Percentiles rank a stretch among this genome's conserved stretches.
phyloP scores from a whole-genome alignment of 2,888 invertebrate species.

The Drosophila melanosoma region DNA sequence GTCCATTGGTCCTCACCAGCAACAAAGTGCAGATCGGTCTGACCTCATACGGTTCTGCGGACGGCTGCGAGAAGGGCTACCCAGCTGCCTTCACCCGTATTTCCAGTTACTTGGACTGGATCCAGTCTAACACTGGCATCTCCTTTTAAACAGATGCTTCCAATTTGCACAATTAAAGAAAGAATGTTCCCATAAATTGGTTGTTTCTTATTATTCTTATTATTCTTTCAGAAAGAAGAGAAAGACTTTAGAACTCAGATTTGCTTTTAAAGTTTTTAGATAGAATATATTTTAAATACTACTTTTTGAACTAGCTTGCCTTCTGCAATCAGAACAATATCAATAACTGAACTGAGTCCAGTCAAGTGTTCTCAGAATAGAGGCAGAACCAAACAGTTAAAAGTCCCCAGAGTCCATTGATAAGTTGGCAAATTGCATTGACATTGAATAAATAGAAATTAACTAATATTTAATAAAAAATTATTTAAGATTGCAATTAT shows the following conservation, averaged over 20 bases:
- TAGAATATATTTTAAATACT: not conserved
- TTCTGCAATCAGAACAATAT: not conserved
- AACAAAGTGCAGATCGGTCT: slow-evolving; percentile 66
- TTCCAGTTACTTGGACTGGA: slow-evolving; percentile 73
- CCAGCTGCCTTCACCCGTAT: slow-evolving; percentile 78
- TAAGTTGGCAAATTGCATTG: slow-evolving; percentile 7
- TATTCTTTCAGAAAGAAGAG: not conserved
- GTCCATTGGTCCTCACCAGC: slow-evolving; percentile 70
- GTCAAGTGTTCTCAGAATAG: slow-evolving; percentile 17
- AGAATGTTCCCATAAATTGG: not conserved
- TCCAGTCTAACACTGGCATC: slow-evolving; percentile 56
- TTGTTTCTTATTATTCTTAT: not conserved
- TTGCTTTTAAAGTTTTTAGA: not conserved
- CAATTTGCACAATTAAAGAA: slow-evolving; percentile 1
- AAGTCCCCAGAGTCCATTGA: slow-evolving; percentile 13
- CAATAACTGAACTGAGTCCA: not conserved
- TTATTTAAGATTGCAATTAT: slow-evolving; percentile 6
- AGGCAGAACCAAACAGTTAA: not conserved
- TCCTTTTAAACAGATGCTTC: slow-evolving; percentile 43
- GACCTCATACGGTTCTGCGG: slow-evolving; percentile 77
- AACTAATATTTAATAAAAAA: slow-evolving; percentile 7
- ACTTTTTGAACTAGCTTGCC: not conserved
- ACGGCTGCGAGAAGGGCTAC: slow-evolving; percentile 73
- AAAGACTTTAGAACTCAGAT: not conserved
- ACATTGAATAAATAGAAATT: slow-evolving; percentile 7